Evolutionary conservation across 2,113 vertebrate species (phyloP).

Genomic region (Bettongia penicillata): DNA sequence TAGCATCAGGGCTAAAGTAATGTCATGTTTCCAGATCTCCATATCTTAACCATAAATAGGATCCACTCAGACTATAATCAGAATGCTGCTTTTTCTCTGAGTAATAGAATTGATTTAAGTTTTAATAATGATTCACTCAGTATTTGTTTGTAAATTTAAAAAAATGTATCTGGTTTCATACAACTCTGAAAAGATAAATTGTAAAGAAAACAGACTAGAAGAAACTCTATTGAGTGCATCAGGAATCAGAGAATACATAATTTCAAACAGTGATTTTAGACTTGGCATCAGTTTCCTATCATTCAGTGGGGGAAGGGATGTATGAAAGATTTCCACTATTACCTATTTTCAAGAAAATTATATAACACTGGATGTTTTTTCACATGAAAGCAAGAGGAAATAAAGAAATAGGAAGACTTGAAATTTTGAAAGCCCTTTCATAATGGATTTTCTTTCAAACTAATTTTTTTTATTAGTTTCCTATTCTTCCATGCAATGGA

Average conservation of each 20-base stretch:
- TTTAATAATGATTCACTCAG: conserved; percentile 67
- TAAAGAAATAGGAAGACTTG: conserved; percentile 70
- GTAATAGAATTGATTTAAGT: conserved; percentile 59
- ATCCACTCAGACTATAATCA: neutral
- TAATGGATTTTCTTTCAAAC: conserved; percentile 30
- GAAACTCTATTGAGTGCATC: conserved; percentile 29
- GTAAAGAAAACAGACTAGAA: conserved; percentile 52
- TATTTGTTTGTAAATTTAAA: neutral
- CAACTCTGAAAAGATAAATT: conserved; percentile 58
- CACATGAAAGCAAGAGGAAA: conserved; percentile 23
- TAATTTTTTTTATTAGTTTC: conserved; percentile 38
- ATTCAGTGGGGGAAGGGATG: conserved; percentile 36
- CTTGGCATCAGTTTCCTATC: conserved; percentile 50
- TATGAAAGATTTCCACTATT: conserved; percentile 66
- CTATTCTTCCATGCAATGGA: neutral
- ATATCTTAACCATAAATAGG: neutral
- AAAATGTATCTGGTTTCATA: neutral
- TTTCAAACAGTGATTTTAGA: neutral
- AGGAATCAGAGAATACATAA: conserved; percentile 69
- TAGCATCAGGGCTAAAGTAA: neutral
- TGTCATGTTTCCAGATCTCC: neutral
- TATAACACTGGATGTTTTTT: conserved; percentile 76
- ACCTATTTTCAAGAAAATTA: conserved; percentile 62
- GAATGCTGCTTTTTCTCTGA: conserved; percentile 46
- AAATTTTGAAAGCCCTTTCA: conserved; percentile 64